Evolutionary conservation across 2,113 vertebrate species (phyloP), one percentile per base, ranked within the genome.

Genomic region (Zosterops borbonicus): DNA sequence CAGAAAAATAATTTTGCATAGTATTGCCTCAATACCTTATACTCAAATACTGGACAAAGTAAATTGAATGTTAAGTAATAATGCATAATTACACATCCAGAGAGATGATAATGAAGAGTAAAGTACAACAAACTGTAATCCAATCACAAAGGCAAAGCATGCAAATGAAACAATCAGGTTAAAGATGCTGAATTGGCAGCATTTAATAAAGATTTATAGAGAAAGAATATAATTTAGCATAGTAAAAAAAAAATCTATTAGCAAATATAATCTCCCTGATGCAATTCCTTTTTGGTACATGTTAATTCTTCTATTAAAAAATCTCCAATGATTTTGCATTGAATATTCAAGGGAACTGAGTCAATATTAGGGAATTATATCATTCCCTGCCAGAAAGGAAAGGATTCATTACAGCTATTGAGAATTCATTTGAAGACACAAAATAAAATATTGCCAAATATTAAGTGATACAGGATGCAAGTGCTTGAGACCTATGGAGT

Each of bases 261-360:
- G 77, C 65, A 96, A 95, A 95, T 94, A 93, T 76, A 94, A 93
- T 95, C 85, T 94, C 77, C 67, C 52, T 71, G 49, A 84, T 94
- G 88, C 50, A 80, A 47, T 94, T 92, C 59, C 53, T 87, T 87
- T 92, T 83, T 89, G 47, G 70, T 82, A 42, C 18, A 83, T 49
- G 67, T 64, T 92, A 97, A 94, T 92, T 92, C 84, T 74, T 75
- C 84, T 87, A 71, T 91, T 94, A 95, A 94, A 52, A 94, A 83
- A 88, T 91, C 89, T 95, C 92, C 75, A 65, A 59, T 76, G 92
- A 92, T 85, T 94, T 90, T 86, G 29, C 64, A 90, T 55, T 94
- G 89, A 91, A 81, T 78, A 94, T 87, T 91, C 81, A 95, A 91
- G 76, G 75, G 37, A 89, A 92, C 65, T 78, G 84, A 94, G 89